Conservation (phyloP, 2,888 invertebrate genomes). For the Chrysodeixis includens region DNA sequence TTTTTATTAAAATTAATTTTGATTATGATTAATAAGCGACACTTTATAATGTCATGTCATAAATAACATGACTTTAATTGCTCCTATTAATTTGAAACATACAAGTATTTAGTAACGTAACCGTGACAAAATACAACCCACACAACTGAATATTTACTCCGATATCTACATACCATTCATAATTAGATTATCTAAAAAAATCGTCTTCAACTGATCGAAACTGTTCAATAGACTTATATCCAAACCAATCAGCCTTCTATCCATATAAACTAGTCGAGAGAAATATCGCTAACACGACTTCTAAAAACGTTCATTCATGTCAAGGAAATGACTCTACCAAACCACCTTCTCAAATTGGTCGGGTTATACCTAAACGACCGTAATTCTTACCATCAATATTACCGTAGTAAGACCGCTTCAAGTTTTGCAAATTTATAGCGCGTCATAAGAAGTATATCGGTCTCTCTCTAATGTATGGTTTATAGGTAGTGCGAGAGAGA, state of each 20-base stretch:
- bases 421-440: conserved; percentile 82
- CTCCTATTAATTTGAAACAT: background rate
- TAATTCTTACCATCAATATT: conserved; percentile 80
- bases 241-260: conserved; percentile 73
- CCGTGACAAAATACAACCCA: conserved; percentile 13
- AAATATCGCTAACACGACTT: conserved; percentile 68
- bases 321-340: conserved; percentile 46
- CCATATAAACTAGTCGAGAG: conserved; percentile 71
- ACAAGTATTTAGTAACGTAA: conserved; percentile 6
- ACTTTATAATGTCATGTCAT: background rate
- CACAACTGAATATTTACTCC: conserved; percentile 24
- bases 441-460: conserved; percentile 60
- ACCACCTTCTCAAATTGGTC: conserved; percentile 68
- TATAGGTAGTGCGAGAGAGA: conserved; percentile 69
- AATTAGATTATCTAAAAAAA: conserved; percentile 61
- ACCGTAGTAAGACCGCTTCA: conserved; percentile 81
- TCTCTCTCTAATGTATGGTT: conserved; percentile 72
- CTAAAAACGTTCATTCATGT: conserved; percentile 55
- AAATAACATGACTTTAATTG: conserved; percentile 1
- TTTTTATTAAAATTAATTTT: no score
- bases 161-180: conserved; percentile 50
- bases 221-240: conserved; percentile 71
- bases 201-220: conserved; percentile 62
- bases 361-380: conserved; percentile 77
- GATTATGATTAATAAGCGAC: conserved; percentile 2